phyloP scores from a whole-genome alignment of 2,113 vertebrate genomes.

The Macrotus californicus region DNA sequence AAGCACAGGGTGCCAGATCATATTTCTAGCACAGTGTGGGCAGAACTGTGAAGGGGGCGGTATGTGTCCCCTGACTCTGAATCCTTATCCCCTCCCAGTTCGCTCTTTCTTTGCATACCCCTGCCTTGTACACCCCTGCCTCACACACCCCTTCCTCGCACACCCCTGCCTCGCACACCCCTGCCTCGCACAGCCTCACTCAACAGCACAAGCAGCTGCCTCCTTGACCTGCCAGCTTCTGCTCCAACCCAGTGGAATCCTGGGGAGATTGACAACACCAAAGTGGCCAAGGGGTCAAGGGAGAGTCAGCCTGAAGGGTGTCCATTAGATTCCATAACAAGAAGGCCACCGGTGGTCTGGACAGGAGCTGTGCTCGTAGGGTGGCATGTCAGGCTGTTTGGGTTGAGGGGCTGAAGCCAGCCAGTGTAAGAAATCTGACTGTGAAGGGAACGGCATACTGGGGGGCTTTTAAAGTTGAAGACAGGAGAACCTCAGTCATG shows the following conservation, averaged over 20 bases:
- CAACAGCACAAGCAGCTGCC: neutral
- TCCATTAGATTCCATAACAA: neutral
- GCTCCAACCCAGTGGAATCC: neutral
- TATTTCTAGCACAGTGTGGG: neutral
- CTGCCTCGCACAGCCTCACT: neutral
- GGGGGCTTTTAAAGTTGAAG: neutral
- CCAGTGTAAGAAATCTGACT: neutral
- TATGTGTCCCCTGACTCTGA: neutral
- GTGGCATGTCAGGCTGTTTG: neutral
- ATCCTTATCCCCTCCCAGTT: too few relatives aligned
- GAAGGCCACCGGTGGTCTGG: neutral
- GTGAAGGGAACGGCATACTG: neutral
- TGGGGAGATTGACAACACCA: neutral
- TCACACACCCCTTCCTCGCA: too few relatives aligned
- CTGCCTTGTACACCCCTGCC: neutral
- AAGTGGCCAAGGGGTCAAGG: neutral
- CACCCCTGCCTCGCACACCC: too few relatives aligned
- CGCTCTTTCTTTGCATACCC: neutral
- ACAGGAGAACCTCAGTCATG: neutral
- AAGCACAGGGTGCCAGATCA: accelerated
- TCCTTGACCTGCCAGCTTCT: neutral
- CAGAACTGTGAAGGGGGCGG: neutral
- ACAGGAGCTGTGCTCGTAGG: neutral
- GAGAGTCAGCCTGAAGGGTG: neutral
- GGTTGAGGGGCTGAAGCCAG: neutral